Evolutionary conservation across 2,797 vertebrate genomes (phyloP).

Genomic region (Manis crassicaudata): DNA sequence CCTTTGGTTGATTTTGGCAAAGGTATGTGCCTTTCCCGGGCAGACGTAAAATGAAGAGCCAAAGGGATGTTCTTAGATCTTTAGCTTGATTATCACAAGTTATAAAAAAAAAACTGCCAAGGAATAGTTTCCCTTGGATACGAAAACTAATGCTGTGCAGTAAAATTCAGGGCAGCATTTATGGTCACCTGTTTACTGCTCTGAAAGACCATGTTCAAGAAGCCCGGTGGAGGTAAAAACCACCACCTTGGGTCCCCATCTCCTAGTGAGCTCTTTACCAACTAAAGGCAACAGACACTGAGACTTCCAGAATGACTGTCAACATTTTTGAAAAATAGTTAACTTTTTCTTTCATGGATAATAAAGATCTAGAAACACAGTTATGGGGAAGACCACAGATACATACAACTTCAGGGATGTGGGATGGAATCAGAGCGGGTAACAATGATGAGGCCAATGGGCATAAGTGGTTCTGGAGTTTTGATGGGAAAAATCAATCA

Average conservation of each 20-base stretch:
- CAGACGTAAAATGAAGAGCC: constrained; percentile 75
- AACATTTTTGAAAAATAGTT: not conserved
- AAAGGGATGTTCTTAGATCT: constrained; percentile 64
- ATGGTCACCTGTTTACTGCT: not conserved
- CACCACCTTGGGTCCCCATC: not conserved
- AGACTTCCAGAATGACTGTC: not conserved
- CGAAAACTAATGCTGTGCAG: constrained; percentile 26
- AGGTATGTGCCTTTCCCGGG: constrained; percentile 73
- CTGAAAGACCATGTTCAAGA: not conserved
- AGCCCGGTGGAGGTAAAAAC: not conserved
- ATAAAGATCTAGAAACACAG: not conserved
- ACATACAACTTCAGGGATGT: not conserved
- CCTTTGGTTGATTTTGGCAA: constrained; percentile 68
- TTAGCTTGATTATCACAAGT: constrained; percentile 47
- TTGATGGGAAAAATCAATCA: not conserved
- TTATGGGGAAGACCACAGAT: not conserved
- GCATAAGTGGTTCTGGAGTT: not conserved
- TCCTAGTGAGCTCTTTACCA: not conserved
- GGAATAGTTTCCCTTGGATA: constrained; percentile 61
- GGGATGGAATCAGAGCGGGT: too few species aligned
- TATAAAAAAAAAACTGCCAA: constrained; percentile 40
- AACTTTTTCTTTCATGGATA: not conserved
- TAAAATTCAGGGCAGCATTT: not conserved
- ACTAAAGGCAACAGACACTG: not conserved
- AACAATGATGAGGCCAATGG: not conserved